phyloP scores from a whole-genome alignment of 2,888 invertebrate genomes.

The Allygus modestus region DNA sequence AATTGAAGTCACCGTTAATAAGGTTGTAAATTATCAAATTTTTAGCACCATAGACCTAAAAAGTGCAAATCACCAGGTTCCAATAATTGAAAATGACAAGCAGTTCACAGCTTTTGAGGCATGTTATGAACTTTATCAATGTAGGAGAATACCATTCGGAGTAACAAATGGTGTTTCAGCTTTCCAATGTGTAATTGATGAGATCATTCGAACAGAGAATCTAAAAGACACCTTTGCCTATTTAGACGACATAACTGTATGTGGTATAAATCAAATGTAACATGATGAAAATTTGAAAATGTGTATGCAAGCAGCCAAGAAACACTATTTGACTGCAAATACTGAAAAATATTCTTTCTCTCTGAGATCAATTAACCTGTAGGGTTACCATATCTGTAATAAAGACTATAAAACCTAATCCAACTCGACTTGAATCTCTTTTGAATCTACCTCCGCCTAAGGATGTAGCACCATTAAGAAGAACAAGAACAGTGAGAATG shows the following conservation, averaged over 20 bases:
- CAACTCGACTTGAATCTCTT: background rate
- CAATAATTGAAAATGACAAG: background rate
- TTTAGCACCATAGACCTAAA: background rate
- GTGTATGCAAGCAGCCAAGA: conserved; percentile 47
- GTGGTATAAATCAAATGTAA: background rate
- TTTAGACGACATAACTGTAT: conserved; percentile 61
- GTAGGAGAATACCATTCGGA: background rate
- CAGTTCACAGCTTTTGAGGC: background rate
- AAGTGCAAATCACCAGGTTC: background rate
- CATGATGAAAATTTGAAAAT: too few species aligned
- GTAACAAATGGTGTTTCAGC: background rate
- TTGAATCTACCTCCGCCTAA: background rate
- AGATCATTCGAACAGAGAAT: background rate
- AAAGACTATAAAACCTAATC: conserved; percentile 4
- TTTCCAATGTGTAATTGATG: background rate
- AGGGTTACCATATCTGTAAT: background rate
- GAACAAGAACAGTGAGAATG: conserved; percentile 3
- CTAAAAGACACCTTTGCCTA: conserved; percentile 29
- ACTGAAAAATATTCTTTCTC: conserved; percentile 49
- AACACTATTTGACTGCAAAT: conserved; percentile 62
- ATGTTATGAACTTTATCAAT: background rate
- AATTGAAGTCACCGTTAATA: background rate
- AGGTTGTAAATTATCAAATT: background rate
- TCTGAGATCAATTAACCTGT: conserved; percentile 5
- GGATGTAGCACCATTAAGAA: conserved; percentile 1